phyloP scores from a whole-genome alignment of 2,888 invertebrate genomes.

The Pristionchus exspectatus region DNA sequence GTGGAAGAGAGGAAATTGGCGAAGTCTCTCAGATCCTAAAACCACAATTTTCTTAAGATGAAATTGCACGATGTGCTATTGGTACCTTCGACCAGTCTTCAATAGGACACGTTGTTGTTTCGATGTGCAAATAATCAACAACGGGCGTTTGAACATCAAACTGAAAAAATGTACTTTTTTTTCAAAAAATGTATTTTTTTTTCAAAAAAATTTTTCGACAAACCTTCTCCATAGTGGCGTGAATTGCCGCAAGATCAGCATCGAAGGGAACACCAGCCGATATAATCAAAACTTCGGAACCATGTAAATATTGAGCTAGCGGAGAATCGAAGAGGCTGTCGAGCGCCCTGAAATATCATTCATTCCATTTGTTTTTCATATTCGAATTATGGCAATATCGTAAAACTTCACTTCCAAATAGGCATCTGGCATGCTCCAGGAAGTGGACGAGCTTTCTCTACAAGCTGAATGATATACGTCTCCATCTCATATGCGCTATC shows the following conservation, averaged over 20 bases:
- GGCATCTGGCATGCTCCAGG: constrained; percentile 33
- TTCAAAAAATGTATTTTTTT: not conserved
- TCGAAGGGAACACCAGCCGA: not conserved
- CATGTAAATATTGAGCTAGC: not conserved
- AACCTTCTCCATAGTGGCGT: constrained; percentile 10
- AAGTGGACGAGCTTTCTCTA: not conserved
- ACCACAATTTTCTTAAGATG: no score
- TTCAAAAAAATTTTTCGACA: not conserved
- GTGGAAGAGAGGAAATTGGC: constrained; percentile 28
- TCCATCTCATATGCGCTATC: not conserved
- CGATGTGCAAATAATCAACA: constrained; percentile 42
- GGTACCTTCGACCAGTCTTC: constrained; percentile 21
- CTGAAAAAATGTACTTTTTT: no score
- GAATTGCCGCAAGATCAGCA: not conserved
- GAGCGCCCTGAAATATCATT: not conserved
- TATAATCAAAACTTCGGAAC: constrained; percentile 1
- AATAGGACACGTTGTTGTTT: not conserved
- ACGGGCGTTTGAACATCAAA: constrained; percentile 36
- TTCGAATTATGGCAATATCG: no score
- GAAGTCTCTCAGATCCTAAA: constrained; percentile 37
- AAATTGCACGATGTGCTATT: not conserved
- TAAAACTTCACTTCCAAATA: constrained; percentile 9
- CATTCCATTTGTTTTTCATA: no score
- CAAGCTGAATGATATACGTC: not conserved
- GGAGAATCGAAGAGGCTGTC: not conserved